Base-by-base conservation (phyloP, 2,797 vertebrate species). In the Sebastolobus altivelis region DNA sequence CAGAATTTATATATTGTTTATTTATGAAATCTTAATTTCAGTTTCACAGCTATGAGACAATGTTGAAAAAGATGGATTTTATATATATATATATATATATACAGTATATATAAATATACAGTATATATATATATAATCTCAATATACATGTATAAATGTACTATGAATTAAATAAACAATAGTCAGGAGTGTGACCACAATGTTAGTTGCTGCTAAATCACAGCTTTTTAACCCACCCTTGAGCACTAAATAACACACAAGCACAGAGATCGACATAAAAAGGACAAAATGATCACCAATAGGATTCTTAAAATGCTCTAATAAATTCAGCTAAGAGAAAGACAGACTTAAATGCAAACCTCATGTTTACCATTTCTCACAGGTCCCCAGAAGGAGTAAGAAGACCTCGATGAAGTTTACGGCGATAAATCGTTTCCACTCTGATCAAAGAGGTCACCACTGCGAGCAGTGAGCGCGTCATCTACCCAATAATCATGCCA, bases 171-270 rank as follows among this genome's bases (percentile, higher is more conserved):
- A 93, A 92, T 92, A 89, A 92, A 93, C 90, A 92, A 90, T 88
- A 92, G 82, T 89, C 90, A 89, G 90, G 92, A 94, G 93, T 91
- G 93, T 90, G 92, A 93, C 79, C 88, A 94, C 89, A 91, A 93
- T 87, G 91, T 94, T 91, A 90, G 89, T 87, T 76, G 90, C 91
- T 92, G 94, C 87, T 86, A 82, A 92, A 91, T 81, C 79, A 84
- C 90, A 89, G 88, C 89, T 88, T 85, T 89, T 92, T 83, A 89
- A 91, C 91, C 89, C 82, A 91, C 85, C 90, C 86, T 82, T 76
- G 81, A 93, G 88, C 87, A 93, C 93, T 92, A 93, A 90, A 88
- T 88, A 92, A 94, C 92, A 93, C 91, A 93, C 92, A 90, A 94
- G 92, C 93, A 94, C 90, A 92, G 86, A 93, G 88, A 92, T 89